These are phyloP conservation scores for Drosophila anomalata DNA, from an alignment of 2,888 invertebrate genomes.

Conservation along the genomic window DNA sequence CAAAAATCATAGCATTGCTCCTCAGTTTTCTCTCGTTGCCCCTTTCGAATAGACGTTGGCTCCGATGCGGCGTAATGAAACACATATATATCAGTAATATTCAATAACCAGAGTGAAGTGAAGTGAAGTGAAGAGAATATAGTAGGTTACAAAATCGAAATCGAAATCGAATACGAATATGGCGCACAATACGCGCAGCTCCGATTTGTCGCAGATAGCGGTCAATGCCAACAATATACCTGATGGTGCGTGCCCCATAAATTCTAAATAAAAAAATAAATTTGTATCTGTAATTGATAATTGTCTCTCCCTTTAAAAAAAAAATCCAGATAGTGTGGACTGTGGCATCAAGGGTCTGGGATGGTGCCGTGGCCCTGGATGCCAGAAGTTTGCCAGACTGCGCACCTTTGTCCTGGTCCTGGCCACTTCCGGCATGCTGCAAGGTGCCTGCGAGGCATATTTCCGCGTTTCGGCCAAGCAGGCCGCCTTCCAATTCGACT, in stretches of 20 bases:
- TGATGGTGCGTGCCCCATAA: constrained; percentile 59
- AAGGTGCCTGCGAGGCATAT: constrained; percentile 84
- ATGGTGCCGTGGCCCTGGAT: constrained; percentile 84
- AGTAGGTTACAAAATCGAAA: constrained; percentile 7
- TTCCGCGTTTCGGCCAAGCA: constrained; percentile 85
- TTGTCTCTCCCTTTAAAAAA: neutral
- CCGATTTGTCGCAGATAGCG: constrained; percentile 76
- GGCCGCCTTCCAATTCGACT: constrained; percentile 84
- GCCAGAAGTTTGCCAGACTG: constrained; percentile 84
- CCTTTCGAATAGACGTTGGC: constrained; percentile 62
- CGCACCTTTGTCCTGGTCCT: constrained; percentile 84
- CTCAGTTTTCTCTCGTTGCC: constrained; percentile 50
- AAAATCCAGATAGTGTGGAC: constrained; percentile 83
- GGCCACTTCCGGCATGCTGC: constrained; percentile 81
- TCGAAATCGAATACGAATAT: constrained; percentile 50
- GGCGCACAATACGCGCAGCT: constrained; percentile 65
- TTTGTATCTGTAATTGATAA: neutral
- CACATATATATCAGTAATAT: constrained; percentile 8
- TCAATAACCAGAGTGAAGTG: constrained; percentile 17
- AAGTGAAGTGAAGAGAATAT: constrained; percentile 12
- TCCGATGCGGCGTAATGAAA: constrained; percentile 36
- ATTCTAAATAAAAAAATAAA: neutral
- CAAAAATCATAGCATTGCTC: constrained; percentile 8
- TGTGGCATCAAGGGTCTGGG: constrained; percentile 85
- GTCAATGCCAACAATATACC: constrained; percentile 78